A percentile compares a stretch with the other conserved stretches of the same genome.
Conservation (phyloP, 2,797 vertebrate species). For the Microctenopoma steveboyesi region DNA sequence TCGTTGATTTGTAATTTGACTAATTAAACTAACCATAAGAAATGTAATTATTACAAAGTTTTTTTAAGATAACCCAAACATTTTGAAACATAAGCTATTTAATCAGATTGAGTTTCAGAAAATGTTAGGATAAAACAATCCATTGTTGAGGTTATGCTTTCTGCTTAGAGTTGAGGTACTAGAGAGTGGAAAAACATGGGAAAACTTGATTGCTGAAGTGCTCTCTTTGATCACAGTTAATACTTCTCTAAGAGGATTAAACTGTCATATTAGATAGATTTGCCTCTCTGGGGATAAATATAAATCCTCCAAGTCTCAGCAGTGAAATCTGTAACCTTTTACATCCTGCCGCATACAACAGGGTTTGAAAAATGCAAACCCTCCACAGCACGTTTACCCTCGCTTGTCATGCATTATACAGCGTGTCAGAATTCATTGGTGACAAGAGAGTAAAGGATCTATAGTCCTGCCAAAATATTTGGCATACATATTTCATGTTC, state of each 20-base stretch:
- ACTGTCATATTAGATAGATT: conserved; percentile 76
- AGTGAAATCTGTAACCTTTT: conserved; percentile 63
- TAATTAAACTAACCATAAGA: neutral
- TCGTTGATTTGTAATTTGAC: neutral
- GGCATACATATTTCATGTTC: conserved; percentile 26
- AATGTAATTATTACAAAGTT: too few relatives aligned
- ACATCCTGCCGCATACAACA: conserved; percentile 48
- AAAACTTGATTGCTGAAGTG: conserved; percentile 52
- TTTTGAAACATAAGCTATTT: conserved; percentile 8
- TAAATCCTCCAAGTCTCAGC: conserved; percentile 68
- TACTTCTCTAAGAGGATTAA: conserved; percentile 73
- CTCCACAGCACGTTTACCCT: conserved; percentile 32
- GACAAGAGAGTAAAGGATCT: conserved; percentile 30
- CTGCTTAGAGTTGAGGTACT: conserved; percentile 33
- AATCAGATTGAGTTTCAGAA: neutral
- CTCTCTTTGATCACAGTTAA: conserved; percentile 76
- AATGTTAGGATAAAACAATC: conserved; percentile 26
- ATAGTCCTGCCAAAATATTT: conserved; percentile 19
- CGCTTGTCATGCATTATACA: conserved; percentile 43
- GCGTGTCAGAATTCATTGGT: conserved; percentile 40
- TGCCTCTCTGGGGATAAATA: conserved; percentile 68
- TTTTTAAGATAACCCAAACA: neutral
- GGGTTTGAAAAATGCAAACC: conserved; percentile 54
- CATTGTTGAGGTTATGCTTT: conserved; percentile 31
- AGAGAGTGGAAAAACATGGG: conserved; percentile 34